Percentiles rank a stretch among this genome's conserved stretches.
These are phyloP conservation scores for Linyphia triangularis DNA, from an alignment of 2,888 invertebrate species.

Conservation along the genomic window DNA sequence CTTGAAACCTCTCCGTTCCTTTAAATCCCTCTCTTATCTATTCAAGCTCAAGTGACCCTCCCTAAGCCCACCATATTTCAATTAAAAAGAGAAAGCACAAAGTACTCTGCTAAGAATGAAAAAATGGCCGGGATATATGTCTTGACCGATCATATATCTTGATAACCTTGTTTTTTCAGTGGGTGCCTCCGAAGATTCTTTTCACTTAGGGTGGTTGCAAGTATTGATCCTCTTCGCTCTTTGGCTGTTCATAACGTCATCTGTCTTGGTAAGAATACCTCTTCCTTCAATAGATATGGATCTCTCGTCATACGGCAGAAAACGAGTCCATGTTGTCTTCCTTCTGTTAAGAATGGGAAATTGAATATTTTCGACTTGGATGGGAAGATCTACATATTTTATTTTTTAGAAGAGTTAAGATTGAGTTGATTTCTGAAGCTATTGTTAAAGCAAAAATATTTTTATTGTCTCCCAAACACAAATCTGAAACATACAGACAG, in stretches of 20 bases:
- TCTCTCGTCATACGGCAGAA: too few relatives aligned
- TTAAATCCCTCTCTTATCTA: not conserved
- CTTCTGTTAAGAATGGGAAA: not conserved
- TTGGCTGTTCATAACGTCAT: slow-evolving; percentile 45
- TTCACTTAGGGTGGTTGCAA: slow-evolving; percentile 13
- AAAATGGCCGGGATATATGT: not conserved
- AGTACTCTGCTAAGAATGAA: not conserved
- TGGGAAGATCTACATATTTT: too few relatives aligned
- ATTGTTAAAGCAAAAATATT: too few relatives aligned
- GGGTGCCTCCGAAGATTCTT: slow-evolving; percentile 11
- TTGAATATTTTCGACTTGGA: not conserved
- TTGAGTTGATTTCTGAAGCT: too few relatives aligned
- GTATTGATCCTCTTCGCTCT: slow-evolving; percentile 35
- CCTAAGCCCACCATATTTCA: slow-evolving; percentile 27
- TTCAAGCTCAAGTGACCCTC: slow-evolving; percentile 7
- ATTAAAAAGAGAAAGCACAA: slow-evolving; percentile 21
- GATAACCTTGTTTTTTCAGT: slow-evolving; percentile 33
- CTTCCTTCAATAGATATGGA: slow-evolving; percentile 19
- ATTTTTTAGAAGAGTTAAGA: too few relatives aligned
- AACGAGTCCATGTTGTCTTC: not conserved
- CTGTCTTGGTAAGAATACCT: slow-evolving; percentile 24
- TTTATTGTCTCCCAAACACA: too few relatives aligned
- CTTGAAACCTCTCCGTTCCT: not conserved
- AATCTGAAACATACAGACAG: too few relatives aligned
- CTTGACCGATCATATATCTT: slow-evolving; percentile 36